These are phyloP conservation scores for Drosophila lini DNA, from an alignment of 1,140 invertebrate species.

Conservation along the genomic window DNA sequence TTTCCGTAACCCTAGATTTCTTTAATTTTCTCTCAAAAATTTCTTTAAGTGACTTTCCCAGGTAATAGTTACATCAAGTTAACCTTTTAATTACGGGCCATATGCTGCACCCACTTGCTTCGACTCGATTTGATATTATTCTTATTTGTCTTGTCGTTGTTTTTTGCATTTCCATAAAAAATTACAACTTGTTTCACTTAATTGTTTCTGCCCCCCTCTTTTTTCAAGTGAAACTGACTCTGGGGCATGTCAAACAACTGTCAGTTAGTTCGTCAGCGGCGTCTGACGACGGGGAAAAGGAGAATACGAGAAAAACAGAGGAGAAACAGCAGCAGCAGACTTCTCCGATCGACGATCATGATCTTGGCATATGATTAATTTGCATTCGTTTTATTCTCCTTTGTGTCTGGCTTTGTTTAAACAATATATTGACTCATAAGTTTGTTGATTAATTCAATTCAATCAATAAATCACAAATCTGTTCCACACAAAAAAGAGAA, in stretches of 20 bases:
- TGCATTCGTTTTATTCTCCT: conserved; percentile 63
- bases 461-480: conserved; percentile 74
- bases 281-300: conserved; percentile 6
- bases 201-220: conserved; percentile 60
- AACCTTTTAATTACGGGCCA: conserved; percentile 78
- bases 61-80: conserved; percentile 76
- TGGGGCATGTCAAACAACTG: conserved; percentile 81
- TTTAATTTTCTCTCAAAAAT: neutral
- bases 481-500: conserved; percentile 42
- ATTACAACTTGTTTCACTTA: conserved; percentile 73
- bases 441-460: conserved; percentile 81
- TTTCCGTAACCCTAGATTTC: neutral
- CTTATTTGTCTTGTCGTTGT: conserved; percentile 24
- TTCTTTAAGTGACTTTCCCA: conserved; percentile 17
- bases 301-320: conserved; percentile 1
- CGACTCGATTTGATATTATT: conserved; percentile 21
- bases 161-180: conserved; percentile 74
- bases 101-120: conserved; percentile 77
- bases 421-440: conserved; percentile 78
- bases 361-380: conserved; percentile 76
- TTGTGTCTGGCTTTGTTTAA: conserved; percentile 62
- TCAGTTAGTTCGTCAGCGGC: conserved; percentile 66
- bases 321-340: conserved; percentile 36
- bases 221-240: conserved; percentile 53
- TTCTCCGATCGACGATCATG: conserved; percentile 42